Conservation (phyloP, 30 jellyfish, hydroid and myxozoan genomes). For the Clytia hemisphaerica region DNA sequence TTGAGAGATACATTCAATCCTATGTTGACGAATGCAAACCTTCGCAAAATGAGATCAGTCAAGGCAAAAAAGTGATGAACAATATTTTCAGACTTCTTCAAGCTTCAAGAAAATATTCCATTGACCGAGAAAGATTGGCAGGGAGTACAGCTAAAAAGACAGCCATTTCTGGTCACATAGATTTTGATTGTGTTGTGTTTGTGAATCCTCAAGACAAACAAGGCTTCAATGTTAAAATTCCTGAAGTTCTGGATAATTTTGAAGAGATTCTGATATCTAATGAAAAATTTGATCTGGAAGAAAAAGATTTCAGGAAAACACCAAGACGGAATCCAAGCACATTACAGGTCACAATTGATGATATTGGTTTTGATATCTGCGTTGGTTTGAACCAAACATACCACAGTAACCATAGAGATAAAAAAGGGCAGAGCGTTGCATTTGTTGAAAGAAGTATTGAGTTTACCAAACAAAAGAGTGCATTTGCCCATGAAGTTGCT, state of each 20-base stretch:
- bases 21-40: too few species aligned
- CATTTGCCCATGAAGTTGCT: slow-evolving; percentile 1
- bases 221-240: not conserved
- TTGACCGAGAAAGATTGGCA: not conserved
- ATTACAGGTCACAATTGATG: not conserved
- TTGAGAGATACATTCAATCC: too few species aligned
- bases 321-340: slow-evolving; percentile 14
- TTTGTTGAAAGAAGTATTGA: not conserved
- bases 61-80: not conserved
- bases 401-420: not conserved
- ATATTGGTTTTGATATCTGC: not conserved
- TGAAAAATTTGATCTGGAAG: not conserved
- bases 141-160: slow-evolving; percentile 8
- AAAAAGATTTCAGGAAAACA: not conserved
- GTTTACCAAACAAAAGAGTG: not conserved
- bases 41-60: not conserved
- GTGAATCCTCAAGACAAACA: slow-evolving; percentile 1
- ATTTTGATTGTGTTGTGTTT: slow-evolving; percentile 17
- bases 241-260: not conserved
- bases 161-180: not conserved
- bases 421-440: not conserved
- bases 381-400: not conserved
- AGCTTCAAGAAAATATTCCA: not conserved
- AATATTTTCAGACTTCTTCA: not conserved
- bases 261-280: not conserved